A percentile compares a stretch with the other conserved stretches of the same genome.
phyloP scores from a whole-genome alignment of 2,888 invertebrate genomes.

The Agrochola circellaris region DNA sequence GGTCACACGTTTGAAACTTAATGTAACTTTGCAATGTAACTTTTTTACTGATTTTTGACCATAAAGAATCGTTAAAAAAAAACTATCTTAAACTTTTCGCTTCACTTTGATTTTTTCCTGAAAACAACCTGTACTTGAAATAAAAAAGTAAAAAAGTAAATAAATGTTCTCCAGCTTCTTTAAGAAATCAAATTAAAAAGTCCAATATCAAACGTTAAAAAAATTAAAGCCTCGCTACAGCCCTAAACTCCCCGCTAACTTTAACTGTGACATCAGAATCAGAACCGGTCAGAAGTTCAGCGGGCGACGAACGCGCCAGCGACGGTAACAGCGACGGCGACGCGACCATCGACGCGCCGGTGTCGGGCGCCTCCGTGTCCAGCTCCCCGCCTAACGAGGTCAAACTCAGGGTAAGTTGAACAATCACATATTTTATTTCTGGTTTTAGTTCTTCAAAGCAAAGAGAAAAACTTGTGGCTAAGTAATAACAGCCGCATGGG shows the following conservation, averaged over 20 bases:
- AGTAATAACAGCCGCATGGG: too few relatives aligned
- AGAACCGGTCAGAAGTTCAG: conserved; percentile 84
- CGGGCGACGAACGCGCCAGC: conserved; percentile 86
- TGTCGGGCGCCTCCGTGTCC: conserved; percentile 88
- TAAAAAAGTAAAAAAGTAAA: too few relatives aligned
- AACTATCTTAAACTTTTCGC: background rate
- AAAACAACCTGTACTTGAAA: background rate
- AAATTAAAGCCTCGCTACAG: background rate
- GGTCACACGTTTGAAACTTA: background rate
- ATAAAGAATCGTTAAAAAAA: background rate
- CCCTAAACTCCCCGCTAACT: background rate
- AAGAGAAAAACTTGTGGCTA: too few relatives aligned
- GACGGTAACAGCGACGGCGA: conserved; percentile 88
- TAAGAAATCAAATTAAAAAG: background rate
- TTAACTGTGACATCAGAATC: conserved; percentile 76
- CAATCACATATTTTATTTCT: background rate
- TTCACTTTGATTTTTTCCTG: background rate
- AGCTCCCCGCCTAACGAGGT: conserved; percentile 90
- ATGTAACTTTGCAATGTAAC: background rate
- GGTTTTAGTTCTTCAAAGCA: too few relatives aligned
- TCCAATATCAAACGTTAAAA: background rate
- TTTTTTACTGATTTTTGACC: background rate
- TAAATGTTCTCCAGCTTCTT: background rate
- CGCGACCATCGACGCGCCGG: conserved; percentile 84
- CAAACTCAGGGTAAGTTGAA: conserved; percentile 79